These are phyloP conservation scores for Spinus pinus DNA, from an alignment of 2,797 vertebrate genomes.

Conservation along the genomic window DNA sequence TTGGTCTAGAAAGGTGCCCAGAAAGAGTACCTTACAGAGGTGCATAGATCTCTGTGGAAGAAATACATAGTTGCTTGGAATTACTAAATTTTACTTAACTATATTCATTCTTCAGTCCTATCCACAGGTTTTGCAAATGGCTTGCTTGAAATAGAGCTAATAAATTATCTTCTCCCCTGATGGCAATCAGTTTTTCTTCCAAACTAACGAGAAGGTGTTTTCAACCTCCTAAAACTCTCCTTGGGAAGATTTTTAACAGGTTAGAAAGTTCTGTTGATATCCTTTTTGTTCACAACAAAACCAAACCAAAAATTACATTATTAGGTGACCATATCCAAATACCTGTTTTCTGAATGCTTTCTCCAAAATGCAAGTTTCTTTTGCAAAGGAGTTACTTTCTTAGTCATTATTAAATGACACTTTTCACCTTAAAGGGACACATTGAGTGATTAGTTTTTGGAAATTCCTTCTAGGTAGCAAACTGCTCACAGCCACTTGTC, in stretches of 20 bases:
- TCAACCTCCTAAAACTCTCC: background rate
- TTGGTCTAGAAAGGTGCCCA: background rate
- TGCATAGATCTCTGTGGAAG: fast-evolving
- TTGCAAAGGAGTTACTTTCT: background rate
- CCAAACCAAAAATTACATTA: background rate
- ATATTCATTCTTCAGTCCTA: fast-evolving
- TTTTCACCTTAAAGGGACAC: background rate
- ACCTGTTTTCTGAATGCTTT: background rate
- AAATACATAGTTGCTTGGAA: background rate
- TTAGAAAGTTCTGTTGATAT: background rate
- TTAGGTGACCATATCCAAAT: background rate
- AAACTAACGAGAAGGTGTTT: background rate
- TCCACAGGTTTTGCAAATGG: background rate
- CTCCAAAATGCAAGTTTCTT: background rate
- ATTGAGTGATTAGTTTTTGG: background rate
- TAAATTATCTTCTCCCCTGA: background rate
- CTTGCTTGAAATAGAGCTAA: background rate
- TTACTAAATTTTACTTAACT: background rate
- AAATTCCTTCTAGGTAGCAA: background rate
- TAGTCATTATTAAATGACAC: background rate
- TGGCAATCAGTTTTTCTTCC: background rate
- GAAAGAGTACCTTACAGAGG: background rate
- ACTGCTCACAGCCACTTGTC: background rate
- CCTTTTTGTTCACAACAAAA: background rate
- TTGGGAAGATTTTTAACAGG: background rate